Percentiles rank a stretch among this genome's conserved stretches.
These are phyloP conservation scores for Myzus persicae DNA, from an alignment of 1,140 invertebrate genomes.

Conservation along the genomic window DNA sequence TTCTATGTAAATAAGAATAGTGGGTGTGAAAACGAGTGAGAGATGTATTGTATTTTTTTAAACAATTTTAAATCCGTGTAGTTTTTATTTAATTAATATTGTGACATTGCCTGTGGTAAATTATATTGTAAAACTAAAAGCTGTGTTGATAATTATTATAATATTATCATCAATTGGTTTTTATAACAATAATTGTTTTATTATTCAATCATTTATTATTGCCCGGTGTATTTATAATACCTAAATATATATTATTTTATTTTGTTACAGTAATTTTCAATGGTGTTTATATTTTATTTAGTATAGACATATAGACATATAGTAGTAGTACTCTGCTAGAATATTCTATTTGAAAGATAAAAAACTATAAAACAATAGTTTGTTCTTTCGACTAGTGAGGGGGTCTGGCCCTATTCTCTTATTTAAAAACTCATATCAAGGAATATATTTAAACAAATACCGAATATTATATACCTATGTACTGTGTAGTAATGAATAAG, in stretches of 20 bases:
- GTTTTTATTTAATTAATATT: constrained; percentile 45
- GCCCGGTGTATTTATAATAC: constrained; percentile 47
- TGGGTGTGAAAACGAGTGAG: constrained; percentile 29
- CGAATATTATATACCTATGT: too few relatives aligned
- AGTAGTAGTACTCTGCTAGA: background rate
- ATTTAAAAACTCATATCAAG: too few relatives aligned
- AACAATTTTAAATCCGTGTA: constrained; percentile 43
- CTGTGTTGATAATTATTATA: constrained; percentile 8
- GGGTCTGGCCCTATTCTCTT: too few relatives aligned
- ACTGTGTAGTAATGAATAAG: too few relatives aligned
- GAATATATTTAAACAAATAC: too few relatives aligned
- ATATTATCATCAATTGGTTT: constrained; percentile 48
- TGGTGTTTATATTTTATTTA: constrained; percentile 21
- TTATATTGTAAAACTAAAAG: constrained; percentile 33
- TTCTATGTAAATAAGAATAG: background rate
- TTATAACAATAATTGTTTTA: constrained; percentile 50
- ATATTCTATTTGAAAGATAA: too few relatives aligned
- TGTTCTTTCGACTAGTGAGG: too few relatives aligned
- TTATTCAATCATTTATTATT: constrained; percentile 49
- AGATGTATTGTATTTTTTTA: constrained; percentile 55
- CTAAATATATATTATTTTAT: constrained; percentile 57
- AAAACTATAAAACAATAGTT: too few relatives aligned
- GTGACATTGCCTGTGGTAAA: constrained; percentile 41
- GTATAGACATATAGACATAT: background rate
- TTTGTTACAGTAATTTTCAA: constrained; percentile 47